These are phyloP conservation scores for Chrysolina americana DNA, from an alignment of 2,888 invertebrate species.

Conservation along the genomic window DNA sequence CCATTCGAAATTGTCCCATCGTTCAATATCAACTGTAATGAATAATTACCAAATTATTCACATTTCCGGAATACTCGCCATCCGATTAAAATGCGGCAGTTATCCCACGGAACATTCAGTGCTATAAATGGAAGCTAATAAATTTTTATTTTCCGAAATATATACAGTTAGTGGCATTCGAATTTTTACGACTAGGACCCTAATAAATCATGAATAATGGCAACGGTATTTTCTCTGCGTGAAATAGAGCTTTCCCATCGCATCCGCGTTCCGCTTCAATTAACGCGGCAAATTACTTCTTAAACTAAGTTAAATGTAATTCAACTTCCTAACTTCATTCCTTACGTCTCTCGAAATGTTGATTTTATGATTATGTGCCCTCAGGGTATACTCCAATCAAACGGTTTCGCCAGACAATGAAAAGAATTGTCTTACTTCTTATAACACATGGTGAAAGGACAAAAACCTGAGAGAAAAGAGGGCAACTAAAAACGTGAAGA, in stretches of 20 bases:
- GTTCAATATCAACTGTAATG: neutral
- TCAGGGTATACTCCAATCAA: constrained; percentile 17
- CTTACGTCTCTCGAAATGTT: constrained; percentile 33
- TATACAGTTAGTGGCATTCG: constrained; percentile 19
- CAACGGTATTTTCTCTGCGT: constrained; percentile 17
- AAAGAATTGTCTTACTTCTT: neutral
- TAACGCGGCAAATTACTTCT: constrained; percentile 37
- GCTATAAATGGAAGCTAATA: constrained; percentile 6
- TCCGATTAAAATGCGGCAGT: neutral
- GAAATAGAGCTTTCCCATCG: constrained; percentile 30
- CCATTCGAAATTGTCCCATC: neutral
- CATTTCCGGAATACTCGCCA: neutral
- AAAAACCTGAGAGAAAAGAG: neutral
- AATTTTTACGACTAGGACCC: constrained; percentile 22
- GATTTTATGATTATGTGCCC: constrained; percentile 28
- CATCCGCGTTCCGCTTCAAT: constrained; percentile 29
- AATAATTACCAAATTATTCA: neutral
- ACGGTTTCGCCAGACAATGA: neutral
- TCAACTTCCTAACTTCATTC: constrained; percentile 37
- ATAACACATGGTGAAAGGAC: neutral
- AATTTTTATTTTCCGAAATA: constrained; percentile 19
- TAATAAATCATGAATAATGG: constrained; percentile 29
- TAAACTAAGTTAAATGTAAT: constrained; percentile 36
- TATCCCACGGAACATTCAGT: constrained; percentile 2
- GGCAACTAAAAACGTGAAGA: neutral